Evolutionary conservation across 2,888 invertebrate genomes (phyloP).

Genomic region (Cacoxenus indagator): DNA sequence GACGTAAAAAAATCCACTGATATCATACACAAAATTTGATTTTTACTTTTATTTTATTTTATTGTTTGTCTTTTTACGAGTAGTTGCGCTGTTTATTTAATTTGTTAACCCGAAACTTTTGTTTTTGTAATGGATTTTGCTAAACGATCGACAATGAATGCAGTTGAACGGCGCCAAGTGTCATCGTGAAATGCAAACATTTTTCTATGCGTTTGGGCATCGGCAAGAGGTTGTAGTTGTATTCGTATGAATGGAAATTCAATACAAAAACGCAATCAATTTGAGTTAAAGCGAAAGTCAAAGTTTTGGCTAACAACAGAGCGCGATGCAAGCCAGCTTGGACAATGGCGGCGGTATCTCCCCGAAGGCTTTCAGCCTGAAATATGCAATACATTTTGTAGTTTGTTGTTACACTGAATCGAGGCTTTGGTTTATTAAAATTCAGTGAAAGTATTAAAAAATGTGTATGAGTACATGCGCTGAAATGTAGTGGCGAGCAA

Average conservation of each 20-base stretch:
- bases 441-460: constrained; percentile 1
- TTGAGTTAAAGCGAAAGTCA: constrained; percentile 2
- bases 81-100: too few species aligned
- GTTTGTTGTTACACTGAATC: not conserved
- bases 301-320: not conserved
- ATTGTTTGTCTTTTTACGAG: not conserved
- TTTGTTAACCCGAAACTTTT: too few species aligned
- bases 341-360: not conserved
- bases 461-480: not conserved
- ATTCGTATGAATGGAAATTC: not conserved
- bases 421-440: constrained; percentile 15
- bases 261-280: constrained; percentile 16
- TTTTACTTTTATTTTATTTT: not conserved
- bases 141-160: constrained; percentile 15
- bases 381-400: not conserved
- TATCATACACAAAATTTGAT: not conserved
- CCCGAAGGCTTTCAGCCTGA: not conserved
- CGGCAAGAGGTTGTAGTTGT: not conserved
- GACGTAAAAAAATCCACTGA: too few species aligned
- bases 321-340: not conserved
- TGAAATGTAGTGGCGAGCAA: not conserved
- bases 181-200: not conserved
- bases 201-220: not conserved
- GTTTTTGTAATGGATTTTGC: not conserved
- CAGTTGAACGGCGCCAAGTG: not conserved